Evolutionary conservation across 2,797 vertebrate genomes (phyloP), one percentile per base, ranked within the genome.

Genomic region (Babyrousa celebensis): DNA sequence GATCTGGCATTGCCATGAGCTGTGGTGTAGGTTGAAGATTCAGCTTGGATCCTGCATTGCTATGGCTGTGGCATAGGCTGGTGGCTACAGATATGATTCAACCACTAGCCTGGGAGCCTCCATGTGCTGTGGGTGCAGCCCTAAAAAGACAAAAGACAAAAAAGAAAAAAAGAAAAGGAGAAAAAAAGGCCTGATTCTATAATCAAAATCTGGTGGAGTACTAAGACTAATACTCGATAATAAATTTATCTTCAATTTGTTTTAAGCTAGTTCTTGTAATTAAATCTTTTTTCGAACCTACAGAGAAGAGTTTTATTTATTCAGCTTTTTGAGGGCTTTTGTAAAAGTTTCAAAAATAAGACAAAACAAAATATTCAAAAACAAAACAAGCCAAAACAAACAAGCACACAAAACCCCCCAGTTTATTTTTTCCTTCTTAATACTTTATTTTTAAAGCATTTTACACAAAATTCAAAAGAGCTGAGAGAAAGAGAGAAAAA

Each of bases 191-290:
- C 70, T 71, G 12, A 8, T 32, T 84, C 56, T 89, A 12, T 88
- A 63, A 48, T 67, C 12, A 60, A 94, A 43, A 54, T 68, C 92
- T 94, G 6, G 43, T 40, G 36, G 18, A 89, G 63, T 70, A 70
- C 25, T 58, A 78, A 43, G 86, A 25, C 65, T 87, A 82, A 72
- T 89, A 43, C n/a, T 77, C 4, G 18, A 60, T 72, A 65, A 27
- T 65, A 93, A 89, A 71, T 89, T 83, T 90, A 29, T 43, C 58
- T 89, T 63, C 82, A 78, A 43, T 67, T 70, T 32, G 58, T 95
- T 52, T 72, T 79, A n/a, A 48, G 60, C 82, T 95, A 56, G 25
- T 32, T 87, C 43, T n/a, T 89, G 0, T 87, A 72, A 62, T 58
- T 21, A 85, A 88, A 67, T 74, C 15, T 93, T 12, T 4, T 43